Evolutionary conservation across 2,113 vertebrate genomes (phyloP).

Genomic region (Murina feae): DNA sequence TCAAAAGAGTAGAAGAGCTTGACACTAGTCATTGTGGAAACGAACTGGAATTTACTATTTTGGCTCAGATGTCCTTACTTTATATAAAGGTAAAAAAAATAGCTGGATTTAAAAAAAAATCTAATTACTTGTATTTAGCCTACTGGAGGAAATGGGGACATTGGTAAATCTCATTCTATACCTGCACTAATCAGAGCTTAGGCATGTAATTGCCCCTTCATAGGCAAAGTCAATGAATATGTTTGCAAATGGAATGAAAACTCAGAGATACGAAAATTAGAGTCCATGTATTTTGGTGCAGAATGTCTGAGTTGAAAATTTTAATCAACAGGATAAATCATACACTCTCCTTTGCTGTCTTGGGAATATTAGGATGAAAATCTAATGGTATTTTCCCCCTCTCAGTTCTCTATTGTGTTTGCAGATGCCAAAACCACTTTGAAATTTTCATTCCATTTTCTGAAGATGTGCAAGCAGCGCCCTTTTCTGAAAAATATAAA

Average conservation of each 20-base stretch:
- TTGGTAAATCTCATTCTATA: not conserved
- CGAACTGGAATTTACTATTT: conserved; percentile 41
- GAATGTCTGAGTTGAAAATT: not conserved
- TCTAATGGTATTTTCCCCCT: not conserved
- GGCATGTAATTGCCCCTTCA: not conserved
- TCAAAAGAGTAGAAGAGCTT: conserved; percentile 28
- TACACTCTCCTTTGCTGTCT: not conserved
- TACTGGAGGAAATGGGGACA: not conserved
- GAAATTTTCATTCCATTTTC: not conserved
- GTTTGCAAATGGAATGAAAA: not conserved
- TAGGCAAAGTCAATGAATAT: not conserved
- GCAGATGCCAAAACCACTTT: not conserved
- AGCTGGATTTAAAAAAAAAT: not conserved
- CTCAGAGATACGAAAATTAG: not conserved
- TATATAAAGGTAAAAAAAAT: not conserved
- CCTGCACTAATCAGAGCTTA: not conserved
- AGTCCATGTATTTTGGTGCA: not conserved
- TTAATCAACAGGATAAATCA: not conserved
- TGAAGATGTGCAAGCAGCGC: not conserved
- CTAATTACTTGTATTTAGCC: not conserved
- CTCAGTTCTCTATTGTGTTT: conserved; percentile 9
- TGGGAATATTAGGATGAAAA: conserved; percentile 18
- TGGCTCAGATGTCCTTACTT: not conserved
- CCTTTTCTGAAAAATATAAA: conserved; percentile 20
- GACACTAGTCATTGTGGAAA: not conserved